These are phyloP conservation scores for Protobothrops mucrosquamatus DNA, from an alignment of 2,113 vertebrate genomes.

Conservation along the genomic window DNA sequence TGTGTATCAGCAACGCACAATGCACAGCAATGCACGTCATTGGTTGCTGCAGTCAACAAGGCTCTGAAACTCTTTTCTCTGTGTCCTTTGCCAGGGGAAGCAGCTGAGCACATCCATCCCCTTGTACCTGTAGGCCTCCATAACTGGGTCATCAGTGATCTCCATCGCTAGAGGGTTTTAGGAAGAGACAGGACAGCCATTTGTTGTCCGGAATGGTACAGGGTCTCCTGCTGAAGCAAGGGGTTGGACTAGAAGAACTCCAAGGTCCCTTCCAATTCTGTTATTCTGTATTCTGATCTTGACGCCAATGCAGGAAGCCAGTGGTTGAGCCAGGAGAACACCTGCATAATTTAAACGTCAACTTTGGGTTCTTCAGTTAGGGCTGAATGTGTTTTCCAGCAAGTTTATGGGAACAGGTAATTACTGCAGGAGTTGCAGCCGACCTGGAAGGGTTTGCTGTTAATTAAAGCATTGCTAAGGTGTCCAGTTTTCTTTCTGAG, in stretches of 20 bases:
- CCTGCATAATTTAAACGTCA: background rate
- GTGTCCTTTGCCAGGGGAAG: background rate
- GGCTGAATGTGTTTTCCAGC: constrained; percentile 47
- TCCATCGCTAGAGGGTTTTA: background rate
- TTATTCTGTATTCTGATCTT: background rate
- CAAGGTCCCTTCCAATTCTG: background rate
- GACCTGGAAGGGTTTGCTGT: constrained; percentile 78
- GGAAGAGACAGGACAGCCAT: background rate
- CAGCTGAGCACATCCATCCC: too few relatives aligned
- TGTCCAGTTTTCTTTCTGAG: constrained; percentile 76
- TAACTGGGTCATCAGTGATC: background rate
- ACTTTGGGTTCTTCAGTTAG: constrained; percentile 3
- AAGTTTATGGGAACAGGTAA: constrained; percentile 65
- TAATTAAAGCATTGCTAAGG: constrained; percentile 84
- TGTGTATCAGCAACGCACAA: background rate
- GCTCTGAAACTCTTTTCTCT: background rate
- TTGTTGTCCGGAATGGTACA: background rate
- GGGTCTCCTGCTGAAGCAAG: background rate
- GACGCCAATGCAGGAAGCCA: background rate
- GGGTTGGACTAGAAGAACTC: background rate
- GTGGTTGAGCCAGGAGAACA: background rate
- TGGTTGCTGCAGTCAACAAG: too few relatives aligned
- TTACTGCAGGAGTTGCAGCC: constrained; percentile 72
- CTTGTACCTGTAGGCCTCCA: background rate
- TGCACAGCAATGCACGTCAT: background rate